Conservation (phyloP, 2,113 vertebrate genomes). For the Mustela nigripes region DNA sequence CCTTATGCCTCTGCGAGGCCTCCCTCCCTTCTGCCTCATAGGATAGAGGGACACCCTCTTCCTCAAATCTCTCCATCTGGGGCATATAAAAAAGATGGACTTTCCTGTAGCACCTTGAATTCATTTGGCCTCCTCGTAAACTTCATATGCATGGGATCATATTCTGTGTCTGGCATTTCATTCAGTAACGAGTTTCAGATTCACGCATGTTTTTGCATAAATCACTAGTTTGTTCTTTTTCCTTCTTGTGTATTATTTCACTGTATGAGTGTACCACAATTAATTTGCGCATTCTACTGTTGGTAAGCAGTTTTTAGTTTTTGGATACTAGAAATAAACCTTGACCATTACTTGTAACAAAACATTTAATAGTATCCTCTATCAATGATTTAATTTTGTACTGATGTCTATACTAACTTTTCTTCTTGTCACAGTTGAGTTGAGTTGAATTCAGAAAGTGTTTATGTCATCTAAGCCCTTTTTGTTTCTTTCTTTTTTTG, state of each 20-base stretch:
- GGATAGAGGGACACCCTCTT: not conserved
- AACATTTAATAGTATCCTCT: not conserved
- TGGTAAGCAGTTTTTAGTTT: not conserved
- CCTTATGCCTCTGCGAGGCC: not conserved
- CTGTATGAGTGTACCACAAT: not conserved
- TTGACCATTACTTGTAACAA: not conserved
- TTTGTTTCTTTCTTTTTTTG: not conserved
- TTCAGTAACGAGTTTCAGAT: not conserved
- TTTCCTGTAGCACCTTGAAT: not conserved
- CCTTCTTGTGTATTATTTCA: not conserved
- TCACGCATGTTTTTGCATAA: not conserved
- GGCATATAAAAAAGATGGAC: not conserved
- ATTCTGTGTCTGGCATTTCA: not conserved
- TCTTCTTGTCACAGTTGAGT: not conserved
- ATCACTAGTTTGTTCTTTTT: not conserved
- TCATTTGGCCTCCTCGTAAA: not conserved
- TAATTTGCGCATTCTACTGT: not conserved
- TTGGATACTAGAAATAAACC: not conserved
- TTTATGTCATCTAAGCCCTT: not conserved
- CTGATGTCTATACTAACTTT: not conserved
- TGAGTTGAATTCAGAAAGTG: not conserved
- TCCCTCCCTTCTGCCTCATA: not conserved
- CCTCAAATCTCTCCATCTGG: not conserved
- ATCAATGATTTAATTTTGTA: not conserved
- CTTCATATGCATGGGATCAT: not conserved